These are phyloP conservation scores for Cryptophagus acutangulus DNA, from an alignment of 2,888 invertebrate species.

Conservation along the genomic window DNA sequence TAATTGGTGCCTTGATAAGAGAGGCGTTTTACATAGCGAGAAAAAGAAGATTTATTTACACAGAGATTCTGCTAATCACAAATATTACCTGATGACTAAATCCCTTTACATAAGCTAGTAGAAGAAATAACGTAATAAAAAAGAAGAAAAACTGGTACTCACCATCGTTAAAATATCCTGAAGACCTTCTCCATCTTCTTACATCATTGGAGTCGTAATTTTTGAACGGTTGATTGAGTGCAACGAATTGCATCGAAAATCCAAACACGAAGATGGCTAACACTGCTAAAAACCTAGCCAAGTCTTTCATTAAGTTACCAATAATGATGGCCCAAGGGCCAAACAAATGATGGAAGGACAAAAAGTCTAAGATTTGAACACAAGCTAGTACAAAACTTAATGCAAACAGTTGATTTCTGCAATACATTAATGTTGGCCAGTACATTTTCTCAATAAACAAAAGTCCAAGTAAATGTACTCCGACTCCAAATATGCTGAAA, in stretches of 20 bases:
- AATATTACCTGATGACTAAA: background rate
- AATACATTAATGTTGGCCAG: slow-evolving; percentile 86
- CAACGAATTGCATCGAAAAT: slow-evolving; percentile 95
- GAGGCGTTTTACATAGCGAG: no score
- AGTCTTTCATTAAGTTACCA: slow-evolving; percentile 87
- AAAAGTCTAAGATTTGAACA: slow-evolving; percentile 94
- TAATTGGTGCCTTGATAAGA: background rate
- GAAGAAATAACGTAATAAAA: no score
- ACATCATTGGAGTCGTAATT: slow-evolving; percentile 62
- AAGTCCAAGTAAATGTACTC: slow-evolving; percentile 79
- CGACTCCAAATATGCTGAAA: slow-evolving; percentile 85
- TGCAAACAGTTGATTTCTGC: slow-evolving; percentile 95
- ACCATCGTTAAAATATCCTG: slow-evolving; percentile 69
- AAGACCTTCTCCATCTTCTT: slow-evolving; percentile 39
- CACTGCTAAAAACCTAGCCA: slow-evolving; percentile 95
- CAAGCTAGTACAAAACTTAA: slow-evolving; percentile 92
- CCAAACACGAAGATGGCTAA: slow-evolving; percentile 97
- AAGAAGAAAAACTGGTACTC: slow-evolving; percentile 42
- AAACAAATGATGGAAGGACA: slow-evolving; percentile 98
- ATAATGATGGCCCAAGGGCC: slow-evolving; percentile 99
- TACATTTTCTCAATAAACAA: slow-evolving; percentile 61
- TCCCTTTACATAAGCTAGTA: no score
- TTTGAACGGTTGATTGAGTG: slow-evolving; percentile 90
- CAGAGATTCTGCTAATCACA: background rate
- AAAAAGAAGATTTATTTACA: background rate